Evolutionary conservation across 2,888 invertebrate species (phyloP).

Genomic region (Lomographa bimaculata): DNA sequence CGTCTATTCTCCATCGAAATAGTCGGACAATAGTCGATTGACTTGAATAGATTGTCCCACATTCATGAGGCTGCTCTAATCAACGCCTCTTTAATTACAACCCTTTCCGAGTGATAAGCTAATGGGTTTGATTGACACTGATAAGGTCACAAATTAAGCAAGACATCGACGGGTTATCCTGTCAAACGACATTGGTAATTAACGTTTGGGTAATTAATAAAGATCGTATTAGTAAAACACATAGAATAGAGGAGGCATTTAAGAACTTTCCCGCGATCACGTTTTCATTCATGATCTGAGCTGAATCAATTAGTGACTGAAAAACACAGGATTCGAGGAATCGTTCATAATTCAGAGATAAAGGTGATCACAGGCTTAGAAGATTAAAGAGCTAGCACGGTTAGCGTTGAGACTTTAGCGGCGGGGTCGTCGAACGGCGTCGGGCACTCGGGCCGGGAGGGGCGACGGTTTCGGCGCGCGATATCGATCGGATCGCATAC

Average conservation of each 20-base stretch:
- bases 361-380: conserved; percentile 22
- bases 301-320: conserved; percentile 3
- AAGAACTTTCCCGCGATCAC: conserved; percentile 1
- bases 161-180: conserved; percentile 5
- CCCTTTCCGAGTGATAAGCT: conserved; percentile 34
- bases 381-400: conserved; percentile 54
- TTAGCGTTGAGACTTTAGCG: conserved; percentile 57
- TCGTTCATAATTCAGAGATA: conserved; percentile 4
- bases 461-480: conserved; percentile 78
- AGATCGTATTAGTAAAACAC: background rate
- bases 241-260: conserved; percentile 1
- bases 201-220: too few relatives aligned
- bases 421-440: conserved; percentile 79
- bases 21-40: conserved; percentile 29
- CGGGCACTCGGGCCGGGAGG: conserved; percentile 79
- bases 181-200: background rate
- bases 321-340: background rate
- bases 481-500: conserved; percentile 85
- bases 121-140: conserved; percentile 30
- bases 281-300: conserved; percentile 2
- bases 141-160: conserved; percentile 2
- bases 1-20: conserved; percentile 3
- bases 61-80: conserved; percentile 37
- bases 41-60: conserved; percentile 36
- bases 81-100: conserved; percentile 26